Base-by-base conservation (phyloP, 2,797 vertebrate genomes). In the Onychomys leucogaster region DNA sequence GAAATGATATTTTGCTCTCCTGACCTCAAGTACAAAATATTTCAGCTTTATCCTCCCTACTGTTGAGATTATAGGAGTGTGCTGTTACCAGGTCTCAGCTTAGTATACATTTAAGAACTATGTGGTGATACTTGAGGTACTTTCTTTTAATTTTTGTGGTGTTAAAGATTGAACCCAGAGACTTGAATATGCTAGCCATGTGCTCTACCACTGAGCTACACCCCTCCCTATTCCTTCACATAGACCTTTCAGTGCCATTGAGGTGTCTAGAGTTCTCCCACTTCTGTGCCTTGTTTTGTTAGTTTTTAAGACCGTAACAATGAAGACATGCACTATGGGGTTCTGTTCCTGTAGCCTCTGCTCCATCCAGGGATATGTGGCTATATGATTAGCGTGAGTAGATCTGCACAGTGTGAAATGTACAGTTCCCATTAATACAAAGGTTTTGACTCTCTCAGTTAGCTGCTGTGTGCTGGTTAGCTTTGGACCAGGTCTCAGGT, bases 261-360 rank as follows among this genome's bases (percentile, higher is more conserved):
- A 89, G 34, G 43, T 71, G 88, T 95, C 37, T 89, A 16, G 32
- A 14, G 43, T 75, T 77, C 81, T 78, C 41, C 37, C 63, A 61
- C 73, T 87, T 94, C n/a, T 83, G 25, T 32, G 37, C 5, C 43
- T 89, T 83, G 32, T 73, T 94, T 95, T 95, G 55, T 94, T 90
- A 78, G 76, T 49, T 96, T 94, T 96, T 94, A 41, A 95, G 92
- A 85, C n/a, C 27, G 17, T 32, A 73, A 7, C 78, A 83, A 69
- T 81, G 78, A 89, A 88, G 27, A 49, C 57, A 89, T 89, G 32
- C 88, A 69, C 63, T 52, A 11, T 76, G n/a, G 63, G 57, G 52
- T 73, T 82, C 3, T 75, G 65, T 84, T 93, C n/a, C 23, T 89
- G 2, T 85, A 67, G 21, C 73, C 23, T 37, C 91, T 83, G 34